Conservation (phyloP, 2,797 vertebrate species). For the Columba guinea region DNA sequence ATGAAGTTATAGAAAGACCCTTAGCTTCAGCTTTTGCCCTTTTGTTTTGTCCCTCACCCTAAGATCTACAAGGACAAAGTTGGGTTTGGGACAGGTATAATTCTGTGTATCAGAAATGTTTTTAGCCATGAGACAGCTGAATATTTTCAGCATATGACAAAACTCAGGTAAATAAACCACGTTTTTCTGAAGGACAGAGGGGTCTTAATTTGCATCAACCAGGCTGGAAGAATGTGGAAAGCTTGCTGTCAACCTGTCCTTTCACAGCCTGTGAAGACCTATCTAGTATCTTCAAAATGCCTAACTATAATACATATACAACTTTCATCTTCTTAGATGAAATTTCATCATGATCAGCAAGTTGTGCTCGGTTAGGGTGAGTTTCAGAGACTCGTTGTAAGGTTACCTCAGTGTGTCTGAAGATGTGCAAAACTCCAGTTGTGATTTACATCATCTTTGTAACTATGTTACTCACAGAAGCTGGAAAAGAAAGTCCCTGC, state of each 20-base stretch:
- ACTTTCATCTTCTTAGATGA: neutral
- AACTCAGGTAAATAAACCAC: neutral
- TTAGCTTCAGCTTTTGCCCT: neutral
- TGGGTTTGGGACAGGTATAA: neutral
- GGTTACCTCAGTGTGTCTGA: fast-evolving
- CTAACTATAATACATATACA: neutral
- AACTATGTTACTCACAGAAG: fast-evolving
- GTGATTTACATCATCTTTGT: neutral
- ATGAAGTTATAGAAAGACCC: neutral
- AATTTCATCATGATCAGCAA: neutral
- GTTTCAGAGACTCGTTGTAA: neutral
- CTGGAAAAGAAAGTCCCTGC: neutral
- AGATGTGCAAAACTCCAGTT: neutral
- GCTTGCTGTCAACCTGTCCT: neutral
- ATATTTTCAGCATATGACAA: neutral
- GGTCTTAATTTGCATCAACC: neutral
- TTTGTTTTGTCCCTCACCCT: neutral
- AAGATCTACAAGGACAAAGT: neutral
- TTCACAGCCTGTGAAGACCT: neutral
- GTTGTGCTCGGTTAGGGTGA: neutral
- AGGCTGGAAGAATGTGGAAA: neutral
- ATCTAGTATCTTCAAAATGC: neutral
- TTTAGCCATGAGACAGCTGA: neutral
- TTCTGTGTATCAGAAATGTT: neutral
- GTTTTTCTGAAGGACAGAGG: neutral